Evolutionary conservation across 2,797 vertebrate species (phyloP).

Genomic region (Micropoecilia bifurca): DNA sequence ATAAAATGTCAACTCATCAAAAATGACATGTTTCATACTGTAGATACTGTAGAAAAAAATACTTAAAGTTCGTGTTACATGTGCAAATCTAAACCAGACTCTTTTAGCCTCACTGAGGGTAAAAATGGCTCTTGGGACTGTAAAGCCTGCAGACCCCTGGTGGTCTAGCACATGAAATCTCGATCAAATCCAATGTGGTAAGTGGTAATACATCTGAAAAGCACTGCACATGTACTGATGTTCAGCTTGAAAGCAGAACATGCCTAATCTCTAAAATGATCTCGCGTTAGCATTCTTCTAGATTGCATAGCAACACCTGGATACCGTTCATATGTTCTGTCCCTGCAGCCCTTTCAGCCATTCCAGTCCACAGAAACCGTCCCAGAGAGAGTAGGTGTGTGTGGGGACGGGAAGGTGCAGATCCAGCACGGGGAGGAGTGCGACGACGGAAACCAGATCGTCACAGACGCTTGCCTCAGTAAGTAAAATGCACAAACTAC

Average conservation of each 20-base stretch:
- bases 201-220: too few relatives aligned
- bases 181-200: neutral
- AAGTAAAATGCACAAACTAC: conserved; percentile 69
- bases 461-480: conserved; percentile 92
- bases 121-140: too few relatives aligned
- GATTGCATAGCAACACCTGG: neutral
- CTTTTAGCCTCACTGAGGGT: too few relatives aligned
- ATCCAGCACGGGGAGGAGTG: conserved; percentile 90
- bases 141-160: too few relatives aligned
- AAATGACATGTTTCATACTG: too few relatives aligned
- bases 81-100: too few relatives aligned
- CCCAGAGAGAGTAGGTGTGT: conserved; percentile 76
- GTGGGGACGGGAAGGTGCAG: conserved; percentile 92
- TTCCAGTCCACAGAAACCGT: conserved; percentile 87
- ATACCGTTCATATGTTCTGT: neutral
- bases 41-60: too few relatives aligned
- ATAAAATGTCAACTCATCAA: too few relatives aligned
- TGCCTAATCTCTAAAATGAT: neutral
- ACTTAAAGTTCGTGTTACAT: too few relatives aligned
- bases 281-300: neutral
- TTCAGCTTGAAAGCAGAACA: neutral
- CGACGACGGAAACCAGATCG: conserved; percentile 90
- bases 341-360: conserved; percentile 80
- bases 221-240: neutral
- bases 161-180: neutral